Conservation (phyloP, 2,113 vertebrate species). For the Pycnonotus jocosus region DNA sequence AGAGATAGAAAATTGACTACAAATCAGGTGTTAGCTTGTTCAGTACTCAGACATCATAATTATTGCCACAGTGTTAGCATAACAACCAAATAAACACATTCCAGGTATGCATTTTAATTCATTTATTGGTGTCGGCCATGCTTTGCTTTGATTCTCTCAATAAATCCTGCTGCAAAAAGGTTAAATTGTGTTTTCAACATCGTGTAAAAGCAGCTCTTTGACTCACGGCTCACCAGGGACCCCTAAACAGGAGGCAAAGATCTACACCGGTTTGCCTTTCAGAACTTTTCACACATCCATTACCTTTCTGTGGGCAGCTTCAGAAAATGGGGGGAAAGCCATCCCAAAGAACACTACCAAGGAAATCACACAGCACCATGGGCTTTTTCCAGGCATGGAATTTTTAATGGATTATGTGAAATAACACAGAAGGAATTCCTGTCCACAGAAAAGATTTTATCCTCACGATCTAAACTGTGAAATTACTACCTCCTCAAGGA, state of each 20-base stretch:
- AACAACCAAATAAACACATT: background rate
- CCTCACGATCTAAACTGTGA: background rate
- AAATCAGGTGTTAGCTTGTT: background rate
- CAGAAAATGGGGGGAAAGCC: background rate
- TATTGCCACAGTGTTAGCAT: background rate
- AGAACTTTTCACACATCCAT: background rate
- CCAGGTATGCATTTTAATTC: background rate
- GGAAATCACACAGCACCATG: background rate
- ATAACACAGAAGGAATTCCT: background rate
- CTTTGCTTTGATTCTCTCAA: background rate
- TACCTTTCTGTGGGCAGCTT: background rate
- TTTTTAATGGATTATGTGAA: background rate
- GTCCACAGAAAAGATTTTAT: background rate
- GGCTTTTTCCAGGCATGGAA: background rate
- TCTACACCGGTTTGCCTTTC: background rate
- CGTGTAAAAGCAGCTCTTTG: background rate
- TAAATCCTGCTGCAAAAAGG: background rate
- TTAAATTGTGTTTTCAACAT: background rate
- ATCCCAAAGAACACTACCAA: background rate
- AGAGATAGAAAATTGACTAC: background rate
- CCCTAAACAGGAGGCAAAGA: background rate
- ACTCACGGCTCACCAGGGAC: background rate
- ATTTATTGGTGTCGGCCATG: background rate
- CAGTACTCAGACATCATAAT: background rate
- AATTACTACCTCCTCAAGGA: background rate